A percentile compares a stretch with the other conserved stretches of the same genome.
phyloP scores from a whole-genome alignment of 2,888 invertebrate genomes.

The Lordiphosa andalusiaca region DNA sequence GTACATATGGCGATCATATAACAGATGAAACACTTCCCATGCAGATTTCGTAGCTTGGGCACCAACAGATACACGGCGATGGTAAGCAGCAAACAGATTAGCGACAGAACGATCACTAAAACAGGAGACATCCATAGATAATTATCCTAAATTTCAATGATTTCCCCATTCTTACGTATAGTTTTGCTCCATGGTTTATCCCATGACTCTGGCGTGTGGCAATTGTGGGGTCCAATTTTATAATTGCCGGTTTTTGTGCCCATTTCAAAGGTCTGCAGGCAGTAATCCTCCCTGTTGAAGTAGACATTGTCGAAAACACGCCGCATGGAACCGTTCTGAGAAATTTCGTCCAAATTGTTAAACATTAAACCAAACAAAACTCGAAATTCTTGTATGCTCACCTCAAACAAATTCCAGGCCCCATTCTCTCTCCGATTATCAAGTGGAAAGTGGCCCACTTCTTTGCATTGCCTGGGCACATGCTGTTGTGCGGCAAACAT shows the following conservation, averaged over 20 bases:
- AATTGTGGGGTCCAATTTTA: slow-evolving; percentile 18
- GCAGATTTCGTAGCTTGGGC: slow-evolving; percentile 85
- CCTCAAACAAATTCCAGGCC: slow-evolving; percentile 32
- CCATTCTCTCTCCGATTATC: slow-evolving; percentile 11
- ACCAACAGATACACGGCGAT: slow-evolving; percentile 86
- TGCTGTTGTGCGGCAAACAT: slow-evolving; percentile 25
- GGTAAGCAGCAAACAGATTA: slow-evolving; percentile 86
- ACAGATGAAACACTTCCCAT: slow-evolving; percentile 87
- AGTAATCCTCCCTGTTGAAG: slow-evolving; percentile 28
- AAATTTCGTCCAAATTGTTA: too few relatives aligned
- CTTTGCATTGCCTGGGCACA: slow-evolving; percentile 21
- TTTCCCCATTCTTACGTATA: not conserved
- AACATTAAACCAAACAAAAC: too few relatives aligned
- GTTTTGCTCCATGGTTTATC: not conserved
- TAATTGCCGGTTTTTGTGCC: not conserved
- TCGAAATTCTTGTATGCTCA: too few relatives aligned
- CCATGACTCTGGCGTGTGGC: not conserved
- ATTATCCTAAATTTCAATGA: too few relatives aligned
- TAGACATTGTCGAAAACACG: not conserved
- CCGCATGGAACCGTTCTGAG: slow-evolving; percentile 27
- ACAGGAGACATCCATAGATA: not conserved
- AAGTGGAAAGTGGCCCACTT: slow-evolving; percentile 14
- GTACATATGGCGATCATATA: slow-evolving; percentile 85
- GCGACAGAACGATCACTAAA: slow-evolving; percentile 85
- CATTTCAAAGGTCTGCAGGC: slow-evolving; percentile 17